Evolutionary conservation across 2,888 invertebrate species (phyloP).

Genomic region (Lithophane leautieri): DNA sequence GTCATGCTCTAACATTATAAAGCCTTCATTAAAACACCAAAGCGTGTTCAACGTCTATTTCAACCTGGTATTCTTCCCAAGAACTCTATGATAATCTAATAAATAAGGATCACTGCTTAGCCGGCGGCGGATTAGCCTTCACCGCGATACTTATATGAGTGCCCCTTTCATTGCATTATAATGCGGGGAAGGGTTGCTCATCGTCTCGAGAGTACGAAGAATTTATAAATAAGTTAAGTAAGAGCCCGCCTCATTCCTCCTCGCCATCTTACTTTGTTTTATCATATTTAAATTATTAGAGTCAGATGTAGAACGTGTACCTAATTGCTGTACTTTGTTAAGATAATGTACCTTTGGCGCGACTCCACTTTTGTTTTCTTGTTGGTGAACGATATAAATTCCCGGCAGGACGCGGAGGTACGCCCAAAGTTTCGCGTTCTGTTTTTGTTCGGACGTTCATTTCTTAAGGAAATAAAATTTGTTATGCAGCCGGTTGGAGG

Average conservation of each 20-base stretch:
- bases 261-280: slow-evolving; percentile 87
- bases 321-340: slow-evolving; percentile 91
- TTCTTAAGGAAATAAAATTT: slow-evolving; percentile 84
- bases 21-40: not conserved
- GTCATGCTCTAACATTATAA: too few relatives aligned
- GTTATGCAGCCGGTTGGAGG: slow-evolving; percentile 82
- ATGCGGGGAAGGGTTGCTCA: slow-evolving; percentile 84
- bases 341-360: slow-evolving; percentile 91
- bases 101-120: slow-evolving; percentile 82
- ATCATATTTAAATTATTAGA: slow-evolving; percentile 91
- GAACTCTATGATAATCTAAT: slow-evolving; percentile 79
- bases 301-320: slow-evolving; percentile 91
- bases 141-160: slow-evolving; percentile 89
- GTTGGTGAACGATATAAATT: slow-evolving; percentile 89
- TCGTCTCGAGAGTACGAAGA: slow-evolving; percentile 82
- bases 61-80: slow-evolving; percentile 32
- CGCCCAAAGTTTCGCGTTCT: slow-evolving; percentile 87
- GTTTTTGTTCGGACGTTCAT: slow-evolving; percentile 88
- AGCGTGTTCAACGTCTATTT: not conserved
- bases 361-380: slow-evolving; percentile 90
- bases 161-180: slow-evolving; percentile 90
- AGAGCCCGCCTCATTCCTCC: slow-evolving; percentile 86
- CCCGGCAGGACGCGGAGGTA: slow-evolving; percentile 81
- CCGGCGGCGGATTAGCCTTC: slow-evolving; percentile 87
- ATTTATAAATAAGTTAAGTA: slow-evolving; percentile 90